Base-by-base conservation (phyloP, 2,797 vertebrate genomes). In the Fratercula arctica region DNA sequence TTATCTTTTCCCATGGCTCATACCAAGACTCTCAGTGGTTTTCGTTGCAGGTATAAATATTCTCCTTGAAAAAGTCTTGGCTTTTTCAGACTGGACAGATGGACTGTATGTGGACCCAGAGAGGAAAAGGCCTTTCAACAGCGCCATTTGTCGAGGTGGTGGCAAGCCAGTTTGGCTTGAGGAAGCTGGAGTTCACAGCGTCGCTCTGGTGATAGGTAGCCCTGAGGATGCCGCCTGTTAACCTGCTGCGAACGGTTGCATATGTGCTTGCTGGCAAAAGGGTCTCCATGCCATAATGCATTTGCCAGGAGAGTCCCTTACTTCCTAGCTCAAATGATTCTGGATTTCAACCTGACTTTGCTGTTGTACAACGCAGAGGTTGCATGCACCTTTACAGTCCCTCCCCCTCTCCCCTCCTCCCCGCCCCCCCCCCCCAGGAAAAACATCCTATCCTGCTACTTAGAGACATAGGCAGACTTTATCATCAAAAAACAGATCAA, bases 401-500 rank as follows among this genome's bases (percentile, higher is more conserved):
- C 3, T 51, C 33, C 51, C 35, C 35, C 35, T 35, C 23, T 75
- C 23, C 8, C 3, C 13, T 37, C 13, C 41, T 41, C 41, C 41
- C n/a, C n/a, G n/a, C n/a, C 41, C 41, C 13, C 41, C 73, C 23
- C 11, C 3, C 5, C 8, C 10, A 13, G 15, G 2, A 10, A 60
- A 56, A 16, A 4, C 21, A 43, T 16, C 19, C 33, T 68, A 26
- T 33, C 48, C 29, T 53, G 19, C 20, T 82, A 69, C 43, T 81
- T 76, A 48, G 57, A 85, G 41, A 69, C 54, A 78, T 4, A 70
- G 39, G 28, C 10, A 93, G 82, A 82, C 18, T 70, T 94, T 73
- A 73, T 73, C 19, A 90, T 73, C 13, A 89, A 68, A 85, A 53
- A 94, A 6, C n/a, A 76, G 37, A 86, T 73, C 45, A 76, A 90